These are phyloP conservation scores for Epistrophe grossulariae DNA, from an alignment of 2,888 invertebrate genomes.

Conservation along the genomic window DNA sequence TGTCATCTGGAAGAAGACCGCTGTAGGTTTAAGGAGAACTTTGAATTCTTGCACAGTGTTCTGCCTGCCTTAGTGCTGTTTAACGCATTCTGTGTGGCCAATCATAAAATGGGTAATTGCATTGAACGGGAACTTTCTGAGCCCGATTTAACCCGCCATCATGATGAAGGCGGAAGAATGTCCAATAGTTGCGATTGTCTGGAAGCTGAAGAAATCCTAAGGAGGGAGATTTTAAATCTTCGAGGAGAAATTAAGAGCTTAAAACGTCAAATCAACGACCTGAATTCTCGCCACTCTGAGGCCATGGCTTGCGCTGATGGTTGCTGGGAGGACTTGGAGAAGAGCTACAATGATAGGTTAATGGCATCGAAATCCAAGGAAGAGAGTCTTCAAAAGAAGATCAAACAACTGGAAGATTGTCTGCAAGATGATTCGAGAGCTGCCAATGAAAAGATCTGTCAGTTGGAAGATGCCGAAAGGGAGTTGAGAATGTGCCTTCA, in stretches of 20 bases:
- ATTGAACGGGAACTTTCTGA: slow-evolving; percentile 15
- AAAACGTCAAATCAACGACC: slow-evolving; percentile 84
- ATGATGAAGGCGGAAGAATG: background rate
- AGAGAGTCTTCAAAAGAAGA: slow-evolving; percentile 85
- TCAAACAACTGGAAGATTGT: slow-evolving; percentile 85
- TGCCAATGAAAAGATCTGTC: slow-evolving; percentile 85
- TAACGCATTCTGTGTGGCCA: slow-evolving; percentile 66
- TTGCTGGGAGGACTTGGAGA: slow-evolving; percentile 89
- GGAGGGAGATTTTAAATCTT: slow-evolving; percentile 77
- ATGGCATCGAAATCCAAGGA: slow-evolving; percentile 85
- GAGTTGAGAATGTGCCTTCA: slow-evolving; percentile 85
- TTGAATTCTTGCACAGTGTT: slow-evolving; percentile 79
- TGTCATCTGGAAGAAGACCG: slow-evolving; percentile 82
- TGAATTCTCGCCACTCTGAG: slow-evolving; percentile 88
- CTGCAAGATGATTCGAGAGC: slow-evolving; percentile 85
- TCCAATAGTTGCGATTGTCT: slow-evolving; percentile 21
- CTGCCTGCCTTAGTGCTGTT: slow-evolving; percentile 80
- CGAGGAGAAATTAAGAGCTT: slow-evolving; percentile 81
- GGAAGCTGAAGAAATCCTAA: slow-evolving; percentile 38
- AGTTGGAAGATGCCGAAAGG: slow-evolving; percentile 86
- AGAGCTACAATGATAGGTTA: slow-evolving; percentile 87
- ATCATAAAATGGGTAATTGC: slow-evolving; percentile 54
- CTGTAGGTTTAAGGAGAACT: slow-evolving; percentile 81
- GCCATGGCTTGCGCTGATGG: slow-evolving; percentile 90
- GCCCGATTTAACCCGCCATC: slow-evolving; percentile 4